Percentiles rank a stretch among this genome's conserved stretches.
Conservation (phyloP, 2,888 invertebrate species). For the Eucera pruinosa region DNA sequence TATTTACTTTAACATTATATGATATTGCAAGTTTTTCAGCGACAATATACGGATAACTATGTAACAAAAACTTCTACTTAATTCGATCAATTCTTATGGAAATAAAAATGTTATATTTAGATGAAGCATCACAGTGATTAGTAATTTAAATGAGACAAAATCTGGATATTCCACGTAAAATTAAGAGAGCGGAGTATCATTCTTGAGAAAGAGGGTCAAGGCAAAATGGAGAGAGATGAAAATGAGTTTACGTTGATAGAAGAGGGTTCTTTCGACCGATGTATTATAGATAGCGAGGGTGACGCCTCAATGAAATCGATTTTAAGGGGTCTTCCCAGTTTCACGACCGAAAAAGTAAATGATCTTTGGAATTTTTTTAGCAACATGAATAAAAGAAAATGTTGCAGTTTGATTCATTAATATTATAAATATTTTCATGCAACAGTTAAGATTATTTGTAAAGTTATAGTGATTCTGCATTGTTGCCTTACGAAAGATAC, state of each 20-base stretch:
- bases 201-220: slow-evolving; percentile 52
- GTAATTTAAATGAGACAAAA: slow-evolving; percentile 4
- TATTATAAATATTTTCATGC: too few species aligned
- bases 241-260: slow-evolving; percentile 40
- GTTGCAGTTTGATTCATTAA: too few species aligned
- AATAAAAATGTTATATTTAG: background rate
- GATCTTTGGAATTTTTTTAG: too few species aligned
- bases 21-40: too few species aligned
- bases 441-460: too few species aligned
- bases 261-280: slow-evolving; percentile 33
- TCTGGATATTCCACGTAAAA: slow-evolving; percentile 31
- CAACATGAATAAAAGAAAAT: too few species aligned
- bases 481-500: too few species aligned
- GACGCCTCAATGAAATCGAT: slow-evolving; percentile 38
- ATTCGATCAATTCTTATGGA: background rate
- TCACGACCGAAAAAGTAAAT: too few species aligned
- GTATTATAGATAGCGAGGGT: slow-evolving; percentile 29
- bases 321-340: too few species aligned
- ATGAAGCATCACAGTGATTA: background rate
- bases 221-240: slow-evolving; percentile 41
- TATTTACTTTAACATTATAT: too few species aligned
- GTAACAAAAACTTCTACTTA: background rate
- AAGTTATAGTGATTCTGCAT: too few species aligned
- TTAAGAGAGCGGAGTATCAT: slow-evolving; percentile 7
- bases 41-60: too few species aligned